These are phyloP conservation scores for Theodoxus fluviatilis DNA, from an alignment of 2,888 invertebrate species.

Conservation along the genomic window DNA sequence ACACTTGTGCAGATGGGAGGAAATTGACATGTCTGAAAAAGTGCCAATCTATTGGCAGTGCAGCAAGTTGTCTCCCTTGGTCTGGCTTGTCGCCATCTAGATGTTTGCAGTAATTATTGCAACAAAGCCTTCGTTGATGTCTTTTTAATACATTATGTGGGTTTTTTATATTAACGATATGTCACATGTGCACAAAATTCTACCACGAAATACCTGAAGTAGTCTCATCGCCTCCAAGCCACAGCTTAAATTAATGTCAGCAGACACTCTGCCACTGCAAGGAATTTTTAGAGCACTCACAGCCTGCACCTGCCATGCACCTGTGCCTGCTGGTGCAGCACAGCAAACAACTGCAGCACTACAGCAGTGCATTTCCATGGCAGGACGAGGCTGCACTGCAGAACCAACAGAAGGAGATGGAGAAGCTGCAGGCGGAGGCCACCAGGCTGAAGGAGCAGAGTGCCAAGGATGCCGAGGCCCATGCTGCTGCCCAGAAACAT, in stretches of 20 bases:
- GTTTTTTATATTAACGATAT: neutral
- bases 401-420: constrained; percentile 70
- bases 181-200: neutral
- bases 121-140: no score
- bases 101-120: no score
- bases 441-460: constrained; percentile 76
- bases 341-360: neutral
- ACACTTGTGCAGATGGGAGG: neutral
- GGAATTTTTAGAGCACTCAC: no score
- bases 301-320: neutral
- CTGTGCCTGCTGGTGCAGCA: neutral
- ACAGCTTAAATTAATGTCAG: no score
- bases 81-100: no score
- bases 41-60: no score
- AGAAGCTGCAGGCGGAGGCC: constrained; percentile 71
- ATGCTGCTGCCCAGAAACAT: constrained; percentile 77
- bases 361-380: constrained; percentile 25
- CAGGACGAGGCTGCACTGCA: constrained; percentile 70
- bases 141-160: neutral
- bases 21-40: no score
- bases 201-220: neutral
- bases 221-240: no score
- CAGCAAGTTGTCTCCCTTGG: no score
- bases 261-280: no score
- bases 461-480: constrained; percentile 73